Evolutionary conservation across 2,797 vertebrate species (phyloP).

Genomic region (Hemibagrus guttatus): DNA sequence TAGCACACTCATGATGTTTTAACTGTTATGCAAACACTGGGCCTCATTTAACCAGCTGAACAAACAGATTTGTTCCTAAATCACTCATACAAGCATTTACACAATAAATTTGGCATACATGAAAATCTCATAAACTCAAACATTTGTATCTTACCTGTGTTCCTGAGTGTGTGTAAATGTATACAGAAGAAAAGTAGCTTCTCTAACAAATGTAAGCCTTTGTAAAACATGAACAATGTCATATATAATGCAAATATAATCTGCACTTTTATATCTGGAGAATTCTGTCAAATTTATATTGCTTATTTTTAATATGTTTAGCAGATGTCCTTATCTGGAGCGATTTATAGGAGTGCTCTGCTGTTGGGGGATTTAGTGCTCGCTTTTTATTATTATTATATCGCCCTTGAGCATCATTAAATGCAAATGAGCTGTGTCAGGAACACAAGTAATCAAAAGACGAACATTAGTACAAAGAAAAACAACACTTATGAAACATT

Average conservation of each 20-base stretch:
- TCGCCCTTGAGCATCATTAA: too few species aligned
- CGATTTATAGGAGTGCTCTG: not conserved
- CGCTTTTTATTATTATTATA: too few species aligned
- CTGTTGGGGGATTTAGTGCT: too few species aligned
- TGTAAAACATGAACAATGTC: not conserved
- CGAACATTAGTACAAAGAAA: too few species aligned
- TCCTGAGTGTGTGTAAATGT: not conserved
- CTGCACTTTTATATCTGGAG: not conserved
- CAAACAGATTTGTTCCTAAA: not conserved
- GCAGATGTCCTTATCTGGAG: not conserved
- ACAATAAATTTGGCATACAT: not conserved
- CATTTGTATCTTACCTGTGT: too few species aligned
- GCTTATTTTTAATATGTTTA: not conserved
- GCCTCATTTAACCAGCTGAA: not conserved
- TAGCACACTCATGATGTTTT: not conserved
- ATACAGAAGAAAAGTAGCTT: not conserved
- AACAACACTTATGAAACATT: too few species aligned
- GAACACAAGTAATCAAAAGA: too few species aligned
- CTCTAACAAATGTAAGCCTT: not conserved
- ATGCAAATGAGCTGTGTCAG: too few species aligned
- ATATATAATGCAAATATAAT: not conserved
- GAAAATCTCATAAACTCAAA: not conserved
- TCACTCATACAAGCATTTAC: not conserved
- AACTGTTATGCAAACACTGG: not conserved
- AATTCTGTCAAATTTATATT: not conserved